Evolutionary conservation across 2,113 vertebrate genomes (phyloP).

Genomic region (Lamprologus lemairii): DNA sequence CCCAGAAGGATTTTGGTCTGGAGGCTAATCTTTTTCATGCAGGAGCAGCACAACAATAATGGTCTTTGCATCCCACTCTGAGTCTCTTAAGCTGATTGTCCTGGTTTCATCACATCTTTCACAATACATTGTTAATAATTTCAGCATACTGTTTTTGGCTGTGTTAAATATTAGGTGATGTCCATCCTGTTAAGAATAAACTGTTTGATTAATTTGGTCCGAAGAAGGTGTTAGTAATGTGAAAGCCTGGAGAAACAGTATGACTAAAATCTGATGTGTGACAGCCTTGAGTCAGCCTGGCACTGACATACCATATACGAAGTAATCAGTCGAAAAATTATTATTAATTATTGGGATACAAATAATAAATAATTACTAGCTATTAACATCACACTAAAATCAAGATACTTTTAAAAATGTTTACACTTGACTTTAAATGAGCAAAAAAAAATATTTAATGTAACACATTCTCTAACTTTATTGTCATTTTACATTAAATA

Average conservation of each 20-base stretch:
- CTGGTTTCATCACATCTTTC: constrained; percentile 8
- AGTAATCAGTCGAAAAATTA: accelerated
- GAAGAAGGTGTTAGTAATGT: not conserved
- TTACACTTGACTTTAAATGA: not conserved
- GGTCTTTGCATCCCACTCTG: not conserved
- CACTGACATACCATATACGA: not conserved
- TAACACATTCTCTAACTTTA: accelerated
- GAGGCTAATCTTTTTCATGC: not conserved
- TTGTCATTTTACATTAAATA: not conserved
- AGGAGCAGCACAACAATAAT: not conserved
- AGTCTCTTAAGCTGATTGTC: constrained; percentile 23
- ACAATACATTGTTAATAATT: not conserved
- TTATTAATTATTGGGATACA: not conserved
- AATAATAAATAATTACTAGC: not conserved
- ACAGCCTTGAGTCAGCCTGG: accelerated
- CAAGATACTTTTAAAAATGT: not conserved
- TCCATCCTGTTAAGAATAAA: not conserved
- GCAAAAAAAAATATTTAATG: not conserved
- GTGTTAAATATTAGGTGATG: not conserved
- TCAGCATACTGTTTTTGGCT: not conserved
- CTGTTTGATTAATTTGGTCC: not conserved
- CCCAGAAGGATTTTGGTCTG: not conserved
- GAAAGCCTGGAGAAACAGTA: not conserved
- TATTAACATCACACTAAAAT: not conserved
- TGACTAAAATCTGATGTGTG: not conserved